Percentiles rank a stretch among this genome's conserved stretches.
Evolutionary conservation across 2,888 invertebrate species (phyloP).

Genomic region (Phyllotreta cruciferae): DNA sequence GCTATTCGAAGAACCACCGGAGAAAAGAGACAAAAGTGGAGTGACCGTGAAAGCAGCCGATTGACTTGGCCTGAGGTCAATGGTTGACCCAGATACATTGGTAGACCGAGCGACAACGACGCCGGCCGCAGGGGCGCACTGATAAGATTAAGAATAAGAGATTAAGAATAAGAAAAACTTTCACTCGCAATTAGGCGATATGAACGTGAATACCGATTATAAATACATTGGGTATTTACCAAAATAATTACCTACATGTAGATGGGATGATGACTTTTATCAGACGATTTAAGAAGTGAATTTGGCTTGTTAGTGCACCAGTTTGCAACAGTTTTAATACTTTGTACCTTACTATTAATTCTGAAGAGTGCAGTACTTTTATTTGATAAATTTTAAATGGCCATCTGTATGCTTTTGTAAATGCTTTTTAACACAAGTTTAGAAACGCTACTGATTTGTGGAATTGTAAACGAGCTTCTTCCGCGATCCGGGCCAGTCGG

Average conservation of each 20-base stretch:
- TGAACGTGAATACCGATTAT: no score
- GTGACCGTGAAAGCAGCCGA: conserved; percentile 52
- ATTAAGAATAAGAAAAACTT: background rate
- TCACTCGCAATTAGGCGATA: background rate
- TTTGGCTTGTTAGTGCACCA: no score
- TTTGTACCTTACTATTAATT: no score
- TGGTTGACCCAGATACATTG: conserved; percentile 42
- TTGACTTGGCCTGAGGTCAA: conserved; percentile 45
- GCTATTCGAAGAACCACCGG: conserved; percentile 3
- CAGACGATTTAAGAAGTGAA: no score
- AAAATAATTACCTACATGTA: no score
- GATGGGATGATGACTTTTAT: no score
- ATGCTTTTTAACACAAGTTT: background rate
- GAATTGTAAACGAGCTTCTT: conserved; percentile 30
- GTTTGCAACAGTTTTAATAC: no score
- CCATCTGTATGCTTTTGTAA: no score
- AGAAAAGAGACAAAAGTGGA: conserved; percentile 17
- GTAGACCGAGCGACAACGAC: conserved; percentile 6
- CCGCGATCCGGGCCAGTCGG: conserved; percentile 40
- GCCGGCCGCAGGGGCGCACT: background rate
- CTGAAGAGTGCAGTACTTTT: no score
- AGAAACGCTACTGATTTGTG: conserved; percentile 6
- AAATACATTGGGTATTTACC: no score
- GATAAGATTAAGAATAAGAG: background rate
- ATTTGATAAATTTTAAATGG: no score